A percentile compares a stretch with the other conserved stretches of the same genome.
Evolutionary conservation across 1,140 invertebrate species (phyloP).

Genomic region (Achatina immaculata): DNA sequence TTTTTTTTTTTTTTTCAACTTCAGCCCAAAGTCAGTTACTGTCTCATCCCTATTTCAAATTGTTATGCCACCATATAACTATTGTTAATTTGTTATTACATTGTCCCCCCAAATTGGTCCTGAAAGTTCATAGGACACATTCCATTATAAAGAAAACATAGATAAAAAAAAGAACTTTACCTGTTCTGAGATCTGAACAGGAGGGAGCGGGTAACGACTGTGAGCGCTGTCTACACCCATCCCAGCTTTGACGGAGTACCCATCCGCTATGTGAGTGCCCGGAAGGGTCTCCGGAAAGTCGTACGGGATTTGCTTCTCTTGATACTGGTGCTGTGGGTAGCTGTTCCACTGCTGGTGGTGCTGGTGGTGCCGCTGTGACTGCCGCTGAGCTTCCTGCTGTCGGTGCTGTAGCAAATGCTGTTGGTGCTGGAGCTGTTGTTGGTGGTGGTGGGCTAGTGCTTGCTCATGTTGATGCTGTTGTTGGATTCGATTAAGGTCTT

Average conservation of each 20-base stretch:
- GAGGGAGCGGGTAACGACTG: neutral
- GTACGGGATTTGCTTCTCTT: constrained; percentile 3
- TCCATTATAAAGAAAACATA: too few relatives aligned
- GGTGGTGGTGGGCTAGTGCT: neutral
- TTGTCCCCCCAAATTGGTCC: too few relatives aligned
- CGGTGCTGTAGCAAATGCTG: neutral
- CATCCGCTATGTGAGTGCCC: neutral
- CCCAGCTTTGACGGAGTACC: too few relatives aligned
- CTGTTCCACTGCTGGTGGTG: neutral
- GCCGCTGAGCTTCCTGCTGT: constrained; percentile 1
- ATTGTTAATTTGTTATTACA: too few relatives aligned
- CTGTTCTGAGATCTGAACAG: neutral
- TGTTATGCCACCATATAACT: too few relatives aligned
- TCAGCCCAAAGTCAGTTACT: too few relatives aligned
- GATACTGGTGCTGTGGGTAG: neutral
- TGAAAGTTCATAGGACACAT: too few relatives aligned
- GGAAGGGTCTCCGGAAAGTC: neutral
- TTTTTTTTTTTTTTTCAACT: too few relatives aligned
- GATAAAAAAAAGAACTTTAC: constrained; percentile 10
- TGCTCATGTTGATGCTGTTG: neutral
- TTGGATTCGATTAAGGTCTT: neutral
- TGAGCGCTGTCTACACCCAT: neutral
- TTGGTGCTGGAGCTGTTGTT: constrained; percentile 1
- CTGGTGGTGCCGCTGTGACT: neutral
- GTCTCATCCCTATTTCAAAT: too few relatives aligned